Evolutionary conservation across 2,113 vertebrate species (phyloP).

Genomic region (Vombatus ursinus): DNA sequence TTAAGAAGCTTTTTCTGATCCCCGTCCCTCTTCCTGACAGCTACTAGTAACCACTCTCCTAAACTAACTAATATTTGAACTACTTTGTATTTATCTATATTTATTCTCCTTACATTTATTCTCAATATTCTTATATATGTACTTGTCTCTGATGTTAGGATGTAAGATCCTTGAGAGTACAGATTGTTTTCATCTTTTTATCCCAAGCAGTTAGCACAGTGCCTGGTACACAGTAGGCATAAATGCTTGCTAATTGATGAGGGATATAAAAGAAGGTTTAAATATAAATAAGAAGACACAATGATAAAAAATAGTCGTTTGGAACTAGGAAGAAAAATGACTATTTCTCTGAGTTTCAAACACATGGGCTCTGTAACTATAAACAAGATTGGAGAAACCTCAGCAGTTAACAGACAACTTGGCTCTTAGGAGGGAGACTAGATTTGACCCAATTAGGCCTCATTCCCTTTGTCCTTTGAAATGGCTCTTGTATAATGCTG

Average conservation of each 20-base stretch:
- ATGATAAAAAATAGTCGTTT: background rate
- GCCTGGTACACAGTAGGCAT: background rate
- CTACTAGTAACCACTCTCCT: background rate
- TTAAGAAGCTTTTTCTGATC: background rate
- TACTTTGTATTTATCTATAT: background rate
- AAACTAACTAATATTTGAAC: background rate
- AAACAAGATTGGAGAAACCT: background rate
- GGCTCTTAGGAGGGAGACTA: background rate
- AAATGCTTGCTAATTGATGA: background rate
- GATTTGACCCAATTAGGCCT: background rate
- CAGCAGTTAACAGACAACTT: background rate
- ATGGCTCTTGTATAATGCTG: background rate
- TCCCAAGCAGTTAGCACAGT: background rate
- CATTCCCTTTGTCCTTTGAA: background rate
- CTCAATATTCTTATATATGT: background rate
- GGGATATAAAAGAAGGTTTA: background rate
- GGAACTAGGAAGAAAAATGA: background rate
- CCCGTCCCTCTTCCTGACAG: too few species aligned
- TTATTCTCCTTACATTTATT: background rate
- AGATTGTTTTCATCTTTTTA: background rate
- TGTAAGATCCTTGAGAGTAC: background rate
- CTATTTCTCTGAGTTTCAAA: slow-evolving; percentile 4
- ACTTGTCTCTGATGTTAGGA: background rate
- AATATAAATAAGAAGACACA: slow-evolving; percentile 27
- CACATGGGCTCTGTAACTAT: background rate